A percentile compares a stretch with the other conserved stretches of the same genome.
These are phyloP conservation scores for Trichonephila clavipes DNA, from an alignment of 1,140 invertebrate genomes.

Conservation along the genomic window DNA sequence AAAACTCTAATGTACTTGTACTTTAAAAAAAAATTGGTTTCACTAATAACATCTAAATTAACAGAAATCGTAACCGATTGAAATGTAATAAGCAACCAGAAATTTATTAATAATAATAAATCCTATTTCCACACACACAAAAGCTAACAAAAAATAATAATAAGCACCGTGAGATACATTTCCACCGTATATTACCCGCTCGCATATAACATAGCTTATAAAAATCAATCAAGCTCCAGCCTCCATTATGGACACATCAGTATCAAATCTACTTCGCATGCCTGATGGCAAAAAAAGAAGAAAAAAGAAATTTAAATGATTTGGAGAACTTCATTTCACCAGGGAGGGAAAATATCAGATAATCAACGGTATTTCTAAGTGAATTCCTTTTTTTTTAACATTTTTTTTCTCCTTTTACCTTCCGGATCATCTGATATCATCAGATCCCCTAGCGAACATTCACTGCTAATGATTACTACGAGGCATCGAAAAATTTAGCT, in stretches of 20 bases:
- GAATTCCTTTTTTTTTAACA: not conserved
- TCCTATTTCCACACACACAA: too few species aligned
- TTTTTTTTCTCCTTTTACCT: not conserved
- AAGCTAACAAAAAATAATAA: too few species aligned
- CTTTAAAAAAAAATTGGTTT: too few species aligned
- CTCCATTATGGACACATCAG: not conserved
- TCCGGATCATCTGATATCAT: conserved; percentile 48
- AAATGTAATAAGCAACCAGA: too few species aligned
- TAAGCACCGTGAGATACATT: too few species aligned
- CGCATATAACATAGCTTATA: not conserved
- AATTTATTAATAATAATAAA: too few species aligned
- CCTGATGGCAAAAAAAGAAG: not conserved
- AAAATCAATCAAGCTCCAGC: not conserved
- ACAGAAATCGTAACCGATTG: too few species aligned
- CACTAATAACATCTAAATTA: too few species aligned
- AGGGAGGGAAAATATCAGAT: conserved; percentile 8
- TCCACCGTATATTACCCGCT: too few species aligned
- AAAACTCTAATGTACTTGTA: too few species aligned
- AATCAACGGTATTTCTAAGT: not conserved
- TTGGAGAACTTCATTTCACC: not conserved
- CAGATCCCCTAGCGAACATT: conserved; percentile 36
- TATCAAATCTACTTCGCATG: not conserved
- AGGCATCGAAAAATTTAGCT: conserved; percentile 53
- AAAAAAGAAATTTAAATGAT: conserved; percentile 17
- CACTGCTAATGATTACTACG: conserved; percentile 54